These are phyloP conservation scores for Narcine bancroftii DNA, from an alignment of 2,113 vertebrate species.

Conservation along the genomic window DNA sequence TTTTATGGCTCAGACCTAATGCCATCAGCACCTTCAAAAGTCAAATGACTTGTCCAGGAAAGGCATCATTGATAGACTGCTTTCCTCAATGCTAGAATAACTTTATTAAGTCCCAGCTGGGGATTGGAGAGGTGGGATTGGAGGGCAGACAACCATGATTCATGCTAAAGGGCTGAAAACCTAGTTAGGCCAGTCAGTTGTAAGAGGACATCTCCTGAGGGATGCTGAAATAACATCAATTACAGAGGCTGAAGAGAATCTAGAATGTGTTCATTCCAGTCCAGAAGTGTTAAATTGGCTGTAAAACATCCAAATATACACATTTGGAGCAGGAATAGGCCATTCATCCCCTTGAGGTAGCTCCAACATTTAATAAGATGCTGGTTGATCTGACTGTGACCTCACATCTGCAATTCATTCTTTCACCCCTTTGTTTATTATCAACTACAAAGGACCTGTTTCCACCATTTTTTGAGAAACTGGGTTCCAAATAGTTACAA, in stretches of 20 bases:
- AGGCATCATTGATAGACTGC: too few species aligned
- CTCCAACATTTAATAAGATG: too few species aligned
- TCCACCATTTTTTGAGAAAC: too few species aligned
- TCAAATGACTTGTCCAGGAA: neutral
- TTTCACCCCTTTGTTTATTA: too few species aligned
- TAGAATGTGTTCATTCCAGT: neutral
- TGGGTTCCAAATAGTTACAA: too few species aligned
- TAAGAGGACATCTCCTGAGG: neutral
- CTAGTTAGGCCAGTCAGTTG: too few species aligned
- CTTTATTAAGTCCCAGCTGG: neutral
- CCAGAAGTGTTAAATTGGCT: neutral
- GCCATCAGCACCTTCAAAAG: neutral
- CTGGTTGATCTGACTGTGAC: too few species aligned
- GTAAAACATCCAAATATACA: neutral
- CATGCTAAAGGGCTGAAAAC: neutral
- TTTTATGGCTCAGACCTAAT: neutral
- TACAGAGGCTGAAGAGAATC: neutral
- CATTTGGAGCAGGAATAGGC: too few species aligned
- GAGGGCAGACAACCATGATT: neutral
- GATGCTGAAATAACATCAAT: neutral
- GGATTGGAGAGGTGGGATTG: neutral
- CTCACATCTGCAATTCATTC: too few species aligned
- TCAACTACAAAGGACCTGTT: too few species aligned
- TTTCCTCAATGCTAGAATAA: neutral
- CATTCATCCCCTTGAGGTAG: too few species aligned